Base-by-base conservation (phyloP, 2,888 invertebrate genomes). In the Drosophila imparisetae region DNA sequence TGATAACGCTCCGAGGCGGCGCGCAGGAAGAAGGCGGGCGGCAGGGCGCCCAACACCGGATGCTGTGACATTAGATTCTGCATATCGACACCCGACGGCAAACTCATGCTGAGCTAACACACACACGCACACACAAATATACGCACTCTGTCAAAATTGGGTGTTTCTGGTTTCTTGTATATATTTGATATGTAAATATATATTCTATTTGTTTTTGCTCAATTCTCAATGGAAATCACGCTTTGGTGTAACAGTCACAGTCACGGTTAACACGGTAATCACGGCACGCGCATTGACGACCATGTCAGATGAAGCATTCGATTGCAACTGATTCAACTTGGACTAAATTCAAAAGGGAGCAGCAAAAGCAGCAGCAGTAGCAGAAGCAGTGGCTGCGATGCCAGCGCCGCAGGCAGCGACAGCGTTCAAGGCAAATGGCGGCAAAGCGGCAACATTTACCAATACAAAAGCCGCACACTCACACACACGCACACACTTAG, bases 1-100 rank as follows among this genome's bases (percentile, higher is more conserved):
- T 98, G 98, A 93, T 98, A 98, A 90, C 98, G 95, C 92, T 98
- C 98, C 29, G 96, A 96, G 66, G 97, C 97, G 68, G 97, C 97
- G 83, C 97, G 94, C 70, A 97, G 93, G 93, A 98, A 97, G 93
- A 97, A 97, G n/a, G 96, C 96, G 76, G 97, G 97, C 55, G 97
- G 97, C 88, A 96, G 92, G 0, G 96, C 96, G 40, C 96, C 96
- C 92, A 97, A 92, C 72, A 97, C 97, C 48, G 96, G 96, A 92
- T 95, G 95, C 91, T 97, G 97, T 87, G 97, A 97, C 94, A 97
- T 97, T 91, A 97, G 93, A 92, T 96, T 96, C 72, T 96, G 96
- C 93, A 97, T 97, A 93, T 97, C 97, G 83, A 97, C 96, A 83
- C 97, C 96, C 93, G 96, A 96, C 83, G 97, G 96, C 80, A 97